Base-by-base conservation (phyloP, 2,113 vertebrate species). In the Pantherophis guttatus region DNA sequence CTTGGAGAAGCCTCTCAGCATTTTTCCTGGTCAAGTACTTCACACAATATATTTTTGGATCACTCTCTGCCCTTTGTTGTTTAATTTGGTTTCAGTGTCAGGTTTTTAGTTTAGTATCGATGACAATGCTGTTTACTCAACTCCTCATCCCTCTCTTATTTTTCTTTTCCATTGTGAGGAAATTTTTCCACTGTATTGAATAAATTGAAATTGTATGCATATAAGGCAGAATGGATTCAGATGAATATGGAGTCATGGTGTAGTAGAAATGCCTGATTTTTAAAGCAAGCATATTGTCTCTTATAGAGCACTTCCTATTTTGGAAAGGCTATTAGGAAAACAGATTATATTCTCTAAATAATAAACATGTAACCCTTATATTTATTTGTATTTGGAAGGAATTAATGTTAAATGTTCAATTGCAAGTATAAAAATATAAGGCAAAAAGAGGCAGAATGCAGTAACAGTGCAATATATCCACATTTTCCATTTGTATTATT, bases 371-470 rank as follows among this genome's bases (percentile, higher is more conserved):
- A 81, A 81, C 21, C 6, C 8, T 81, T 81, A 21, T 81, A 81
- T 81, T 9, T 81, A 81, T 44, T 81, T 81, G 19, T 10, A 81
- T 81, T 44, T 81, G 8, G 17, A 89, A 89, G 6, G 21, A 48
- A 57, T 39, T 23, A 21, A 24, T 39, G 21, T 24, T 24, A 59
- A 54, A 19, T 53, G 87, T 52, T 54, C 9, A 89, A 89, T 5
- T 39, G 57, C 23, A 39, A 58, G 11, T 44, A 88, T 44, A 88
- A 88, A 57, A 89, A 58, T 59, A 21, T 1, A 58, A 59, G 4
- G 4, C 48, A 92, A 93, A 91, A 54, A 59, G 52, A 90, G 93
- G 70, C 5, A 52, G 11, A 44, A 92, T 21, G 86, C 92, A 88
- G 0, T 62, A 59, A 90, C 62, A 94, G 7, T 0, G 90, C 8